Base-by-base conservation (phyloP, 1,140 invertebrate species). In the Cyphomyrmex costatus region DNA sequence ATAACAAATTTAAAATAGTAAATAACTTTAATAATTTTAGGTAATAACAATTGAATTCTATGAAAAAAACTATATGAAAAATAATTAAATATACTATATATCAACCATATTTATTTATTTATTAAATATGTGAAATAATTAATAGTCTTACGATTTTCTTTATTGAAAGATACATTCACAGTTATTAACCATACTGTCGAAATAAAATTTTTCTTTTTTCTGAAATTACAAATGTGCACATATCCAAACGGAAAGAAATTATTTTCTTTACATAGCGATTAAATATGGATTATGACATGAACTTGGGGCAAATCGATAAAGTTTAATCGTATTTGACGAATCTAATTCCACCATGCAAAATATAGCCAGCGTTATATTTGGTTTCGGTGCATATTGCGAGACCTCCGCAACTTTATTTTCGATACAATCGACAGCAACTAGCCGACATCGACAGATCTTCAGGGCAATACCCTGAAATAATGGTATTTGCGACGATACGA, bases 381-480 rank as follows among this genome's bases (percentile, higher is more conserved):
- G 16, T 63, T 63, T 63, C n/a, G 46, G 21, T 46, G n/a, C 14
- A n/a, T 68, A 21, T 68, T 21, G 63, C 61, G 30, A 42, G 12
- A 21, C 19, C 10, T 36, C 56, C 30, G 61, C n/a, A 49, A n/a
- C 1, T 79, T 53, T 53, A 80, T 68, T 56, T 30, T 80, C 76
- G 56, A 61, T 36, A 14, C 24, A 16, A 21, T 24, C n/a, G 6
- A 19, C n/a, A 30, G 30, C 27, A 58, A 14, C 30, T 51, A 42
- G 33, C 14, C n/a, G n/a, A 33, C 73, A 33, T 49, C 76, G 42
- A 30, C 21, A 36, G 24, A 46, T 77, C 14, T 30, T 70, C 46
- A 49, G 87, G 76, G 68, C 76, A 86, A 86, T 88, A 78, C 19
- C 16, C 58, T 60, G 74, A 30, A 58, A 71, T 70, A 61, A 65